A percentile compares a stretch with the other conserved stretches of the same genome.
Conservation (phyloP, 2,797 vertebrate genomes). For the Alca torda region DNA sequence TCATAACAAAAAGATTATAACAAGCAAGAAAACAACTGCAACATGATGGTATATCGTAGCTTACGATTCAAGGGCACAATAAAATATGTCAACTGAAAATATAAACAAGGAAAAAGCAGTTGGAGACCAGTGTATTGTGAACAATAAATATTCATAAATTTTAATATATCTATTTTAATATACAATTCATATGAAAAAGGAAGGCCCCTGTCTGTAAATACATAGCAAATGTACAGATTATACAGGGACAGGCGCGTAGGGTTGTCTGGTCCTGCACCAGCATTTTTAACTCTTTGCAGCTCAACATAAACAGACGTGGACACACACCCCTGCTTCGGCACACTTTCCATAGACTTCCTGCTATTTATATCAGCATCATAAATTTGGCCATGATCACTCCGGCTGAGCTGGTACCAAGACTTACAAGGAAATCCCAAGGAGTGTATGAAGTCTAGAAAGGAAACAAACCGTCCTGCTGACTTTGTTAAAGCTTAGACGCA, state of each 20-base stretch:
- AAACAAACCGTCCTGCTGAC: slow-evolving; percentile 5
- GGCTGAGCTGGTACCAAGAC: slow-evolving; percentile 9
- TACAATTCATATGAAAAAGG: neutral
- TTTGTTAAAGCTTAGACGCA: neutral
- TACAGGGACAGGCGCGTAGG: neutral
- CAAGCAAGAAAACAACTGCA: neutral
- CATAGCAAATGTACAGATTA: neutral
- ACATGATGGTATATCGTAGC: neutral
- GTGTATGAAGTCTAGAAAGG: slow-evolving; percentile 18
- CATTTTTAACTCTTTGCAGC: neutral
- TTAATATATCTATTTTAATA: slow-evolving; percentile 3
- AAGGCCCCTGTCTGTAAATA: neutral
- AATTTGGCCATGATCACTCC: slow-evolving; percentile 1
- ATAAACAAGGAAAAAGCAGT: neutral
- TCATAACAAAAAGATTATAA: slow-evolving; percentile 45
- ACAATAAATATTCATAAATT: slow-evolving; percentile 27
- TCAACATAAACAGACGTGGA: neutral
- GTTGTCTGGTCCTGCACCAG: neutral
- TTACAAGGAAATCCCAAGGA: slow-evolving; percentile 36
- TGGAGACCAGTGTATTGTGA: neutral
- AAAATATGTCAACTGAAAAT: neutral
- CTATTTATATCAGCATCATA: slow-evolving; percentile 32
- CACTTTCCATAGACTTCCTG: slow-evolving; percentile 16
- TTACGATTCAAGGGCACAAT: neutral
- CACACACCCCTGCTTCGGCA: neutral